Base-by-base conservation (phyloP, 2,113 vertebrate genomes). In the Tiliqua scincoides region DNA sequence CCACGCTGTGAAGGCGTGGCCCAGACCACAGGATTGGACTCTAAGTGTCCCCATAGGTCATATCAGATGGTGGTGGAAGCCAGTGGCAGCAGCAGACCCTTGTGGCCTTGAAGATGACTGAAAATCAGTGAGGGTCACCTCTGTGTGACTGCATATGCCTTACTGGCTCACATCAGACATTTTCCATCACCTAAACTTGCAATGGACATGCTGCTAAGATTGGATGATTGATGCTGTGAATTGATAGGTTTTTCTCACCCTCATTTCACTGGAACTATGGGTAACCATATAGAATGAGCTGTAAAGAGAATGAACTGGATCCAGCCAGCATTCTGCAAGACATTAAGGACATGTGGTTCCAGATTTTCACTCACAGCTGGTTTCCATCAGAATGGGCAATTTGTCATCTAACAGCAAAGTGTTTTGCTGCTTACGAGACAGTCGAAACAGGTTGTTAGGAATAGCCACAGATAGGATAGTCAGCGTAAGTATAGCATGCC, bases 371-470 rank as follows among this genome's bases (percentile, higher is more conserved):
- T 90, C 87, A 61, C 92, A 90, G 88, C 90, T 94, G 91, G 83
- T 57, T 91, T 21, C 79, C 76, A 87, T 88, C 89, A 90, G 71
- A 82, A 65, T 77, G 82, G 83, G 18, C 85, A 95, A 91, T 92
- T 94, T 88, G 77, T 87, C 85, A 86, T 85, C 70, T 85, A 82
- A 91, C 92, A 88, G 84, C 89, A 74, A 93, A 83, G 89, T 74
- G 87, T 94, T 84, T 89, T 90, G 70, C 79, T 93, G 86, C 78
- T 93, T 74, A 79, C 70, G 90, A 52, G 88, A 63, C 59, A 63
- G 61, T 77, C 87, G 88, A 87, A 87, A 82, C 62, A 91, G 59
- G 76, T 89, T 86, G 78, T 92, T 84, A 90, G 79, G 79, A 80
- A 80, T 67, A 43, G 20, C 40, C 37, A 80, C 27, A 85, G 79